phyloP scores from a whole-genome alignment of 2,888 invertebrate genomes.

The Fissipunctia ypsillon region DNA sequence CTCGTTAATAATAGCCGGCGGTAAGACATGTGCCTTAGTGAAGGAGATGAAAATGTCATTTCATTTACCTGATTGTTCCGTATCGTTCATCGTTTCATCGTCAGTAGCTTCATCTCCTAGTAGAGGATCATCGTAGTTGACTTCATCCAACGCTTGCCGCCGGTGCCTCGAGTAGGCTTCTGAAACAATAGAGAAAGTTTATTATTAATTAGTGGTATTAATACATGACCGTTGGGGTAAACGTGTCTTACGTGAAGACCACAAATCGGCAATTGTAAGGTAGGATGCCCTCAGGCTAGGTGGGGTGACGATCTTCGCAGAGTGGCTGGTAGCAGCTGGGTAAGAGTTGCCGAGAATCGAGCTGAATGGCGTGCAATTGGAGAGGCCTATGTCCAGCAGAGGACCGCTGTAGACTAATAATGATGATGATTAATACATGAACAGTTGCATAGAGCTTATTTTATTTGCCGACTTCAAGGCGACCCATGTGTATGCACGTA shows the following conservation, averaged over 20 bases:
- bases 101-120: slow-evolving; percentile 71
- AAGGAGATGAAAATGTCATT: neutral
- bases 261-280: neutral
- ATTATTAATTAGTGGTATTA: neutral
- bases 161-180: slow-evolving; percentile 79
- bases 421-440: neutral
- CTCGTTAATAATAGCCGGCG: too few relatives aligned
- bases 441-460: neutral
- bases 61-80: slow-evolving; percentile 70
- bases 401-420: too few relatives aligned
- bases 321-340: neutral
- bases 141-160: slow-evolving; percentile 73
- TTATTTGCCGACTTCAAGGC: neutral
- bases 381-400: too few relatives aligned
- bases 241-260: neutral
- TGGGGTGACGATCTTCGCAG: neutral
- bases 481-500: neutral
- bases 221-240: neutral
- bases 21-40: too few relatives aligned
- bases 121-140: slow-evolving; percentile 71
- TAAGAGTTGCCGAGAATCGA: too few relatives aligned
- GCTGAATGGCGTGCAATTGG: too few relatives aligned
- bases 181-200: slow-evolving; percentile 73
- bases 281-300: neutral
- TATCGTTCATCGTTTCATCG: slow-evolving; percentile 80